Evolutionary conservation across 2,888 invertebrate species (phyloP), one percentile per base, ranked within the genome.

Genomic region (Hydrotaea cyrtoneurina): DNA sequence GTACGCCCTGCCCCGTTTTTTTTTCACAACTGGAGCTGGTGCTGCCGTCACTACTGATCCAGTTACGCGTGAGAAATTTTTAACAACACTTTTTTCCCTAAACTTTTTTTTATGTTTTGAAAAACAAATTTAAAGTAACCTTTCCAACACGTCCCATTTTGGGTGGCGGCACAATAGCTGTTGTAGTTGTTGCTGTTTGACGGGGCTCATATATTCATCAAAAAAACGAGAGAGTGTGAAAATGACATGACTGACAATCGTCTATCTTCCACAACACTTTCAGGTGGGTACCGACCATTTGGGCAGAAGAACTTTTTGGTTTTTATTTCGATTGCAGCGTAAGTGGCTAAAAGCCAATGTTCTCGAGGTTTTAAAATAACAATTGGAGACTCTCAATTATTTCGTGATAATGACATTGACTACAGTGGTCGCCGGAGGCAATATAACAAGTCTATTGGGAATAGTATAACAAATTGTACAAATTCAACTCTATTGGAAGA

Each of bases 21-120:
- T 69, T 31, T 31, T 31, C 7, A 4, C 7, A n/a, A n/a, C n/a
- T n/a, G n/a, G n/a, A n/a, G n/a, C 7, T 31, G 31, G 31, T 31
- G 57, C 78, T 50, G 75, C 80, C 26, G 66, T 75, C 53, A 80
- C 80, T 26, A 74, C 80, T 90, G 90, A 88, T 89, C 91, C 88
- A 90, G 87, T 89, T 91, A 90, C 90, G 90, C 90, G 90, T 90
- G 90, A 89, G 90, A 91, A 90, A 89, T 90, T 88, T 88, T 84
- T 80, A 86, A 78, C 64, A 75, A 80, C 46, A 57, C 46, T 21
- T 64, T 69, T 59, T 4, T 66, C 43, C 43, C 66, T 59, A 50
- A 19, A 21, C 13, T 72, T 7, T 64, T n/a, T n/a, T n/a, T n/a
- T n/a, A n/a, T n/a, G n/a, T n/a, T n/a, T 74, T 64, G 39, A 23